Base-by-base conservation (phyloP, 2,797 vertebrate species). In the Sitta carolinensis region DNA sequence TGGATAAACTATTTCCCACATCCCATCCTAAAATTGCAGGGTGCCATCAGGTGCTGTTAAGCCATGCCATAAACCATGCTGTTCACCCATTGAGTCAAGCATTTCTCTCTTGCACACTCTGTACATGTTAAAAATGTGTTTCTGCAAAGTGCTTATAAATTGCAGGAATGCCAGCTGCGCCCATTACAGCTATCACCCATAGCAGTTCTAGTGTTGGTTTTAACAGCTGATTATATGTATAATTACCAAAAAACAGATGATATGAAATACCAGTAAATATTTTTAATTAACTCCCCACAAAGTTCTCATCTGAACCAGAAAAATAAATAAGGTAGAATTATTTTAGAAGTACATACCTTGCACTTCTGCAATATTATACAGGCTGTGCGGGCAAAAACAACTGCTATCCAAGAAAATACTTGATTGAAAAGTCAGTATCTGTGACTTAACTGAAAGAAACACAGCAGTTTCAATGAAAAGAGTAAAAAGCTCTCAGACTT, bases 361-460 rank as follows among this genome's bases (percentile, higher is more conserved):
- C 81, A 93, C 69, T 95, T 96, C 93, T 82, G 96, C 94, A 95
- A 95, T 77, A 82, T 62, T 93, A 76, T 40, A 95, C 87, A 96
- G 87, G 61, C 73, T 95, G 74, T 85, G 73, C 77, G 78, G 77
- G 92, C 61, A 94, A 88, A 95, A 96, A 55, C 57, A 93, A 68
- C 82, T 8, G 3, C 51, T 66, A 79, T 94, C 73, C 93, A 87
- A 96, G 93, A 94, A 96, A 96, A 94, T 70, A 92, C 94, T 94
- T 97, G 63, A 92, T 72, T 92, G 84, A 95, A 95, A 97, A 95
- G 77, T 96, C 93, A 94, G 26, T 93, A 92, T 93, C 89, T 95
- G 70, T 84, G 91, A 54, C 38, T 89, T 80, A 84, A 84, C 79
- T 75, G 69, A 95, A 94, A 97, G 90, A 95, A 97, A 96, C 54